phyloP scores from a whole-genome alignment of 2,113 vertebrate genomes.

The Neofelis nebulosa region DNA sequence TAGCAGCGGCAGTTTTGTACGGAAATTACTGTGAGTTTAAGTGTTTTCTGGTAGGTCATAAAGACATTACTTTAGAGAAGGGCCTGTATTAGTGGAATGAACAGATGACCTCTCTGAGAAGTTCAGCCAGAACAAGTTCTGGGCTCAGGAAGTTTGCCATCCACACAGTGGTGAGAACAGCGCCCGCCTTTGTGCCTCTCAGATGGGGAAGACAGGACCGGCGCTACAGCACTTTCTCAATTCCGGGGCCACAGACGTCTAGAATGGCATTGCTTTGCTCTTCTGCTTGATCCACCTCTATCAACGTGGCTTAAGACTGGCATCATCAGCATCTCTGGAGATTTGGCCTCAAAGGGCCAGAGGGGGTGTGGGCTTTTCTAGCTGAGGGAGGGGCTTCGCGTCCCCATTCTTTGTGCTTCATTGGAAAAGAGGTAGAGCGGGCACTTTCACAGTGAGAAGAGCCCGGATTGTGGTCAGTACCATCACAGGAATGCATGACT shows the following conservation, averaged over 20 bases:
- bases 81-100: background rate
- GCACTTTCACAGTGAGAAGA: conserved; percentile 56
- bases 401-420: conserved; percentile 82
- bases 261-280: background rate
- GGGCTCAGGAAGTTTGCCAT: background rate
- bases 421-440: conserved; percentile 84
- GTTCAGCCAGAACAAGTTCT: background rate
- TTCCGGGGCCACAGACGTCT: background rate
- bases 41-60: conserved; percentile 43
- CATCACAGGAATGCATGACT: conserved; percentile 2
- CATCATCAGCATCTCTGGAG: background rate
- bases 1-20: background rate
- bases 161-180: background rate
- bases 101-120: background rate
- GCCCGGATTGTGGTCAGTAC: background rate
- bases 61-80: conserved; percentile 49
- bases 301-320: background rate
- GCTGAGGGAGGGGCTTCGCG: conserved; percentile 60
- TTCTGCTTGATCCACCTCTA: background rate
- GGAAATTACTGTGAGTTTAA: conserved; percentile 32
- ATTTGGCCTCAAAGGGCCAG: conserved; percentile 25
- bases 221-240: background rate
- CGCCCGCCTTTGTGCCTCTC: background rate
- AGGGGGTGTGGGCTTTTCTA: conserved; percentile 54
- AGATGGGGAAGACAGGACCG: background rate